Evolutionary conservation across 2,113 vertebrate species (phyloP).

Genomic region (Neoarius graeffei): DNA sequence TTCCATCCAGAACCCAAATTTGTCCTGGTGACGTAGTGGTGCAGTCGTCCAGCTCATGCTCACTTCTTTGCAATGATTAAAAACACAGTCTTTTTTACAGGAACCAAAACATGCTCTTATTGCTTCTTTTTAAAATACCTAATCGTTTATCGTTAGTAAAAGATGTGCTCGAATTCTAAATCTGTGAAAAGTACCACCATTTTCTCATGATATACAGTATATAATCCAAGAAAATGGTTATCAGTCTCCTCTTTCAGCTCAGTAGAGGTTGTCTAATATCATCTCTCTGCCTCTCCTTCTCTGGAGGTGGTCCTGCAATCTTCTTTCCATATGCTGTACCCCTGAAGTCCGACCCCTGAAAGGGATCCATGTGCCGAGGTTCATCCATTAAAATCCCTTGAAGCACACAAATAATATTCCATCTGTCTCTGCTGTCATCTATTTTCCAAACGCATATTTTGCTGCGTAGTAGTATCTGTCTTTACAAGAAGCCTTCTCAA

Average conservation of each 20-base stretch:
- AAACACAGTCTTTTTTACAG: background rate
- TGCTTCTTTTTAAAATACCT: background rate
- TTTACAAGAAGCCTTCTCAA: slow-evolving; percentile 8
- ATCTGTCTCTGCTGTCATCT: slow-evolving; percentile 38
- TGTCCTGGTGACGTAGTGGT: slow-evolving; percentile 10
- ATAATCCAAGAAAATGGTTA: background rate
- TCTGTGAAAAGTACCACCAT: background rate
- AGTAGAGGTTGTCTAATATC: background rate
- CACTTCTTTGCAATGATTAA: background rate
- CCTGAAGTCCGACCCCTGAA: slow-evolving; percentile 32
- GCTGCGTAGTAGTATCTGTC: slow-evolving; percentile 32
- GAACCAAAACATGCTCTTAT: background rate
- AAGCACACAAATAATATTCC: slow-evolving; percentile 44
- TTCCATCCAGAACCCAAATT: slow-evolving; percentile 29
- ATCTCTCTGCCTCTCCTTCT: slow-evolving; percentile 20
- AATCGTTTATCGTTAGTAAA: background rate
- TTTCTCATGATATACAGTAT: background rate
- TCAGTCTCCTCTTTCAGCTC: background rate
- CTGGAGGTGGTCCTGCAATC: slow-evolving; percentile 41
- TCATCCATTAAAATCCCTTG: slow-evolving; percentile 49
- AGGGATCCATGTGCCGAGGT: slow-evolving; percentile 52
- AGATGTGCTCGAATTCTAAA: background rate
- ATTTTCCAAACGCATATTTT: slow-evolving; percentile 42
- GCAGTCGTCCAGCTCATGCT: background rate
- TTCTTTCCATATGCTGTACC: slow-evolving; percentile 54